Evolutionary conservation across 1,140 invertebrate genomes (phyloP).

Genomic region (Rhopalosiphum maidis): DNA sequence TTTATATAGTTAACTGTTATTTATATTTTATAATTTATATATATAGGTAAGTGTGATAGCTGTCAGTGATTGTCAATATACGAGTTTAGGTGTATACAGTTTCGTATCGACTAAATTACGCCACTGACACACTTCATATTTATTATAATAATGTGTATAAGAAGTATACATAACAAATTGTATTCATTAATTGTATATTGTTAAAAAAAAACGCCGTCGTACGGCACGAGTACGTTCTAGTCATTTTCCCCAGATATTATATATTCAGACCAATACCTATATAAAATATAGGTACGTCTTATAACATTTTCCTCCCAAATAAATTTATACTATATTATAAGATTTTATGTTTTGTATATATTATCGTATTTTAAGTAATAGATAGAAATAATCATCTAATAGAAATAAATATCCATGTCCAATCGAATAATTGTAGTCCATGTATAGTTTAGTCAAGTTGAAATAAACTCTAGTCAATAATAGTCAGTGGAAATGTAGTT

Average conservation of each 20-base stretch:
- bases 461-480: neutral
- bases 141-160: neutral
- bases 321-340: neutral
- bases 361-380: neutral
- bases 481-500: neutral
- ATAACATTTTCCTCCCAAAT: neutral
- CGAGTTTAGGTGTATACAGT: neutral
- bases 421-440: neutral
- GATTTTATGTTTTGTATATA: neutral
- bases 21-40: neutral
- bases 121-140: neutral
- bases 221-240: slow-evolving; percentile 41
- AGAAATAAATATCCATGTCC: neutral
- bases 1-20: neutral
- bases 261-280: neutral
- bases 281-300: neutral
- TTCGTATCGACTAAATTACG: neutral
- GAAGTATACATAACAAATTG: neutral
- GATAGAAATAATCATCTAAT: neutral
- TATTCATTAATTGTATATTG: neutral
- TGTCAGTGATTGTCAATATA: neutral
- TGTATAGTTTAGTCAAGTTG: neutral
- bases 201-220: neutral
- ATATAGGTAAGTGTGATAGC: neutral
- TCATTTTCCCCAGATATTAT: slow-evolving; percentile 11